Percentiles rank a stretch among this genome's conserved stretches.
phyloP scores from a whole-genome alignment of 2,888 invertebrate genomes.

The Leucophenga montana region DNA sequence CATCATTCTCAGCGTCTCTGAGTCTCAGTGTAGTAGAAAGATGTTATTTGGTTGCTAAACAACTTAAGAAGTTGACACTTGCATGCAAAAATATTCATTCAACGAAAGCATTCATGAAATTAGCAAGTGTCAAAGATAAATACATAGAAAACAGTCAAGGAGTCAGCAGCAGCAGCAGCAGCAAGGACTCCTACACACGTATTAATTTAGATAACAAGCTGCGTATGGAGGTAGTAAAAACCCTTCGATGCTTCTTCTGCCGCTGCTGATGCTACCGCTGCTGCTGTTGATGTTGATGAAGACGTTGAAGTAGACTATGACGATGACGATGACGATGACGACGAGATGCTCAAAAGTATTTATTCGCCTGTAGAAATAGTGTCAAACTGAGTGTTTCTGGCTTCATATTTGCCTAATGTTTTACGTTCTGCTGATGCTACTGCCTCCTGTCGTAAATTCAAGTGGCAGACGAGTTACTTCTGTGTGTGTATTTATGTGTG shows the following conservation, averaged over 20 bases:
- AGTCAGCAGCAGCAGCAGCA: neutral
- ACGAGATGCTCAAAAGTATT: conserved; percentile 43
- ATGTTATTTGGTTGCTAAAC: conserved; percentile 57
- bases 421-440: conserved; percentile 13
- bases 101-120: conserved; percentile 52
- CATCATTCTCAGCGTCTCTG: conserved; percentile 22
- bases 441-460: conserved; percentile 45
- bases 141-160: conserved; percentile 38
- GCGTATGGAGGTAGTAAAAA: neutral
- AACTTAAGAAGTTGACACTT: conserved; percentile 61
- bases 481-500: neutral
- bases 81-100: conserved; percentile 47
- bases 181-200: neutral
- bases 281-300: neutral
- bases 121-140: conserved; percentile 66
- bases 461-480: conserved; percentile 5
- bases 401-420: conserved; percentile 4
- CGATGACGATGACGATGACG: neutral
- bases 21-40: conserved; percentile 22
- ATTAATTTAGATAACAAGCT: conserved; percentile 18
- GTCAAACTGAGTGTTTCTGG: conserved; percentile 54
- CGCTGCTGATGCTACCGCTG: neutral
- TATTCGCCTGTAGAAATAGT: conserved; percentile 59
- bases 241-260: no score
- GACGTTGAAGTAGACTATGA: neutral